These are phyloP conservation scores for Rhegmatorhina hoffmannsi DNA, from an alignment of 2,113 vertebrate species.

Conservation along the genomic window DNA sequence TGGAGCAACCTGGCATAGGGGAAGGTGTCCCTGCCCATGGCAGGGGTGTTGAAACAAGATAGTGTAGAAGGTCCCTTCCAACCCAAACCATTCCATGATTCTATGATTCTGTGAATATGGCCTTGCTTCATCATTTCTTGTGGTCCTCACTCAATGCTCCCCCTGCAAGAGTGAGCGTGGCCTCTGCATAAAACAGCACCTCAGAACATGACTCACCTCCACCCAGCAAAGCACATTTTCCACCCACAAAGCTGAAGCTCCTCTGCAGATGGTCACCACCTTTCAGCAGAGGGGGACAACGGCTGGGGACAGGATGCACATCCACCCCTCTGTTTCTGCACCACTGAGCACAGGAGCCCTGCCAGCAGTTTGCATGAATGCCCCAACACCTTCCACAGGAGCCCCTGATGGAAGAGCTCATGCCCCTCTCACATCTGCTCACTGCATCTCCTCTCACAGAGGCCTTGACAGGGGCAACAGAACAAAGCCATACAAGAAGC, in stretches of 20 bases:
- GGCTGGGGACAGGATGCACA: fast-evolving
- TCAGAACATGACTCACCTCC: background rate
- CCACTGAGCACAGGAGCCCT: background rate
- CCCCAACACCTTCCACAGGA: background rate
- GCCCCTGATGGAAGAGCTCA: background rate
- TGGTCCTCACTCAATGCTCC: background rate
- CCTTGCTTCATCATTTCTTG: background rate
- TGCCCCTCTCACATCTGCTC: background rate
- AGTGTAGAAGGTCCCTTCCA: background rate
- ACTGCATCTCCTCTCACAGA: background rate
- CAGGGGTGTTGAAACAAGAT: fast-evolving
- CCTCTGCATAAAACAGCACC: background rate
- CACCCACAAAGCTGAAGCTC: background rate
- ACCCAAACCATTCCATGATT: background rate
- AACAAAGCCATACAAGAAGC: background rate
- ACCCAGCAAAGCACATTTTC: background rate
- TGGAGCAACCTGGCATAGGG: background rate
- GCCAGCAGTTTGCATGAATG: background rate
- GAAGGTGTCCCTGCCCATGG: fast-evolving
- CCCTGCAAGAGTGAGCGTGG: fast-evolving
- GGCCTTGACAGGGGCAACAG: background rate
- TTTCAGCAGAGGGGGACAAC: background rate
- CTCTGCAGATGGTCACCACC: background rate
- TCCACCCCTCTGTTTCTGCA: background rate
- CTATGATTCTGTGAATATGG: background rate